A percentile compares a stretch with the other conserved stretches of the same genome.
Evolutionary conservation across 2,113 vertebrate species (phyloP).

Genomic region (Ursus arctos): DNA sequence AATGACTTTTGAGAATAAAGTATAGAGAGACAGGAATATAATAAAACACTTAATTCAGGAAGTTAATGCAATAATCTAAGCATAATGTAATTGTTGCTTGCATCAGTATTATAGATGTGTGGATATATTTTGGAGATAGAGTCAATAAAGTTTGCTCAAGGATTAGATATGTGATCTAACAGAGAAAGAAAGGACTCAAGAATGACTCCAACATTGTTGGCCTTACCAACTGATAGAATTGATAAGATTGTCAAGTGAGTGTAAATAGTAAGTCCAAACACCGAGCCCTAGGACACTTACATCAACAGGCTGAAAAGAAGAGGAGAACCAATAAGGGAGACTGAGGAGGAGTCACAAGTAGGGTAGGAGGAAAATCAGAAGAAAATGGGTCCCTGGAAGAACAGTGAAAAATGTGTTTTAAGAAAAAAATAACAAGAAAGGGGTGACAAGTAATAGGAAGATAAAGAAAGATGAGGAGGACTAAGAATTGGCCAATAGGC

Average conservation of each 20-base stretch:
- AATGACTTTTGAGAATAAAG: not conserved
- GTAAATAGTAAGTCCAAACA: not conserved
- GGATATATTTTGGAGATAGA: not conserved
- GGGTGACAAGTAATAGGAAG: not conserved
- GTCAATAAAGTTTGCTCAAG: not conserved
- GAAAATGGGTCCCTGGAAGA: not conserved
- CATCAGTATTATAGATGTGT: not conserved
- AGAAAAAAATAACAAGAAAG: not conserved
- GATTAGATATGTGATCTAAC: not conserved
- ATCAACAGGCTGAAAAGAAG: not conserved
- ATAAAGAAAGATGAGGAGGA: not conserved
- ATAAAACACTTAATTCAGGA: not conserved
- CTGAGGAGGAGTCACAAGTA: not conserved
- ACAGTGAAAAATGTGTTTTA: not conserved
- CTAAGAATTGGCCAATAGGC: not conserved
- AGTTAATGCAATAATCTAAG: not conserved
- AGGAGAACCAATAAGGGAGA: not conserved
- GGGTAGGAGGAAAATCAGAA: not conserved
- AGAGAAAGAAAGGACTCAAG: not conserved
- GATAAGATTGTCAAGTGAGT: not conserved
- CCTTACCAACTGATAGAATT: not conserved
- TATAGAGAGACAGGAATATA: not conserved
- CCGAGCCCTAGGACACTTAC: not conserved
- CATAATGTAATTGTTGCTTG: not conserved
- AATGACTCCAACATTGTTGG: not conserved